A percentile compares a stretch with the other conserved stretches of the same genome.
These are phyloP conservation scores for Lasiurus borealis DNA, from an alignment of 2,113 vertebrate species.

Conservation along the genomic window DNA sequence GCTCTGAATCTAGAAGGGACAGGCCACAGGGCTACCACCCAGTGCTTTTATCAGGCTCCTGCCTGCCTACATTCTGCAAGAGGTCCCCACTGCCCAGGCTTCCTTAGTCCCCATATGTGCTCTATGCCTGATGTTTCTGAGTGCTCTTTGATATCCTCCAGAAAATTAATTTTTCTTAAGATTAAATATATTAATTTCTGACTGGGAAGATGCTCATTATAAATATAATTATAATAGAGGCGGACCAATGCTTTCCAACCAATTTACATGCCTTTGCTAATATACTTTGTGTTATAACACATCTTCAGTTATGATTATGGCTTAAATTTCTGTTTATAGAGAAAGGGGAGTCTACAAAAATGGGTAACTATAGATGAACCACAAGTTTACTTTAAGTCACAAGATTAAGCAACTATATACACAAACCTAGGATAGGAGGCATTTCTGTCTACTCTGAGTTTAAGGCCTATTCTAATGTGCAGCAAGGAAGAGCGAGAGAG, in stretches of 20 bases:
- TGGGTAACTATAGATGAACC: neutral
- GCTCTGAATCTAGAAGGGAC: neutral
- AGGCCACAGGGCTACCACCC: no score
- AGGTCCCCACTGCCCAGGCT: neutral
- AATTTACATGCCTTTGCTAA: neutral
- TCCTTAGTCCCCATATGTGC: neutral
- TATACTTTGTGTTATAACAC: neutral
- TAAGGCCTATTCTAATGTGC: neutral
- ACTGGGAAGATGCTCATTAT: neutral
- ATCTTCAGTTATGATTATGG: neutral
- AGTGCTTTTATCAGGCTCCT: neutral
- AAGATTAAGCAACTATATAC: neutral
- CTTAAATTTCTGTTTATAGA: neutral
- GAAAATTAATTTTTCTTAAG: neutral
- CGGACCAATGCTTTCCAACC: neutral
- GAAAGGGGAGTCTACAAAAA: neutral
- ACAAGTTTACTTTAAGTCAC: slow-evolving; percentile 10
- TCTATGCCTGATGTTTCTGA: neutral
- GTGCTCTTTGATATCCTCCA: neutral
- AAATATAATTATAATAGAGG: neutral
- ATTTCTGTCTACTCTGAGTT: neutral
- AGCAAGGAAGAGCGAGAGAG: neutral
- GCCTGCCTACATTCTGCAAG: neutral
- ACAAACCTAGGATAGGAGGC: neutral
- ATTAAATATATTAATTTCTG: slow-evolving; percentile 42